Base-by-base conservation (phyloP, 2,113 vertebrate species). In the Sphyrna mokarran region DNA sequence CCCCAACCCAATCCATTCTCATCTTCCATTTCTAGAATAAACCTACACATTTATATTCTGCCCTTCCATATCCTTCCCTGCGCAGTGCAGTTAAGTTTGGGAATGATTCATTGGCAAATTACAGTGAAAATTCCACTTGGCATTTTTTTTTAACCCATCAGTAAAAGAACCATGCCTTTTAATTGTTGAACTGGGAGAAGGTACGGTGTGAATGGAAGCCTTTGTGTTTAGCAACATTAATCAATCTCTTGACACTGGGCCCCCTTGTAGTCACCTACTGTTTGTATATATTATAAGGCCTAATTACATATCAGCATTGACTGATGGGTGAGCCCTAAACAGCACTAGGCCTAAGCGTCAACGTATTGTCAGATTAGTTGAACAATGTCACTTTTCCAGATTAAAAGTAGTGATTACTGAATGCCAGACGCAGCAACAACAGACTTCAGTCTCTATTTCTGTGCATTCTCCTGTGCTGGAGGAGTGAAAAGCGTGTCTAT, bases 241-340 rank as follows among this genome's bases (percentile, higher is more conserved):
- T 95, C 94, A 95, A 95, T 95, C 94, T 95, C 68, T 43, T 95
- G 94, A 95, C 94, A 95, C 69, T 95, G 69, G 94, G 68, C 69
- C 94, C 68, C 68, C 68, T 54, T 95, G 94, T 95, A 95, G 94
- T 95, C 94, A 95, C 94, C 94, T 95, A 95, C 94, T 95, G 94
- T 95, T 95, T 95, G 68, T 95, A 95, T 95, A 95, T 95, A 95
- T 95, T 95, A 95, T 95, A 95, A 76, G 94, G 23, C 69, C 94
- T 95, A 95, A 95, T 95, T 95, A 95, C 94, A 95, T 95, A 95
- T 95, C 94, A 95, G 94, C 68, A 72, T 76, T 95, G 94, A 95
- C 94, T 72, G 94, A 95, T 95, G 94, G 94, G 68, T 72, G 94
- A 95, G 94, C 94, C 94, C 94, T 95, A 66, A 72, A 69, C 94